A percentile compares a stretch with the other conserved stretches of the same genome.
These are phyloP conservation scores for Pan paniscus DNA, from an alignment of 2,113 vertebrate genomes.

Conservation along the genomic window DNA sequence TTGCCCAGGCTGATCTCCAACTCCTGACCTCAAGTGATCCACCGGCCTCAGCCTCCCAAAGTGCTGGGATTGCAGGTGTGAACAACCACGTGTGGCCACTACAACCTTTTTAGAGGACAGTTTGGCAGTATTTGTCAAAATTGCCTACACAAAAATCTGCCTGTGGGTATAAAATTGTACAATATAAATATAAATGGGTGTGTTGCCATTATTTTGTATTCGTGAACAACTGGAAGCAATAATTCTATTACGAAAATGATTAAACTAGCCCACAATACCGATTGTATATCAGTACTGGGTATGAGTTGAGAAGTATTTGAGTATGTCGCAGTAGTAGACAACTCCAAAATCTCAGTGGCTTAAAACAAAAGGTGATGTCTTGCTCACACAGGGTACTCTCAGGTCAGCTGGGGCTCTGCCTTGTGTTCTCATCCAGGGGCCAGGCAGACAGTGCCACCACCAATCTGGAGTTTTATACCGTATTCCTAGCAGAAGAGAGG, in stretches of 20 bases:
- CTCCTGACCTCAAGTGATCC: too few relatives aligned
- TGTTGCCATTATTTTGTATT: not conserved
- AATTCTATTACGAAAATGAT: not conserved
- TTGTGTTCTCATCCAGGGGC: not conserved
- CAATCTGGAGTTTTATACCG: not conserved
- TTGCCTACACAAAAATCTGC: not conserved
- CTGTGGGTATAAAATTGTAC: not conserved
- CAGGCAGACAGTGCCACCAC: rapidly evolving
- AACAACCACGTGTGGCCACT: not conserved
- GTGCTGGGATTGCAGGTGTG: too few relatives aligned
- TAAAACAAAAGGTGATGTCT: not conserved
- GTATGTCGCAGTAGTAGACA: not conserved
- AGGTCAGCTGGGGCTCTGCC: not conserved
- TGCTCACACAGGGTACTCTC: not conserved
- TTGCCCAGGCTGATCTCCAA: too few relatives aligned
- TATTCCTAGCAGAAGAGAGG: too few relatives aligned
- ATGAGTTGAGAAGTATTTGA: not conserved
- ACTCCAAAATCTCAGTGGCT: not conserved
- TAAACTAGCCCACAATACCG: not conserved
- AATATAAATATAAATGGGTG: not conserved
- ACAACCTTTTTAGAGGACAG: not conserved
- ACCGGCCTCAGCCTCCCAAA: too few relatives aligned
- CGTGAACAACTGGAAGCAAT: not conserved
- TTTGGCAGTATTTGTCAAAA: not conserved
- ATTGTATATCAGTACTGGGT: not conserved